A percentile compares a stretch with the other conserved stretches of the same genome.
Evolutionary conservation across 2,113 vertebrate species (phyloP).

Genomic region (Lagopus leucura): DNA sequence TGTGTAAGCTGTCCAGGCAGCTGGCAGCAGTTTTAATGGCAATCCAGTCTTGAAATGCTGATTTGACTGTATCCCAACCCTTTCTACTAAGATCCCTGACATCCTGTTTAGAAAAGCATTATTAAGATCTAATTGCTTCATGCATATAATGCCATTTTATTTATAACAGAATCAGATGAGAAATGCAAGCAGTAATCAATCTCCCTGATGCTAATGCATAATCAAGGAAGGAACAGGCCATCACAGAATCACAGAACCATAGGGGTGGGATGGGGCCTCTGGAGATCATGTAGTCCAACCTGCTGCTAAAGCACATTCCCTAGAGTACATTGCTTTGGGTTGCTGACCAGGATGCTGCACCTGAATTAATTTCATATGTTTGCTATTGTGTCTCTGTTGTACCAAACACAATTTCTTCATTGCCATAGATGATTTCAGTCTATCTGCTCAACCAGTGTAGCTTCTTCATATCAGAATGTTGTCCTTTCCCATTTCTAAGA

Average conservation of each 20-base stretch:
- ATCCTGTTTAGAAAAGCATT: conserved; percentile 62
- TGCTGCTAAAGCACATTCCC: background rate
- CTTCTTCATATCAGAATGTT: background rate
- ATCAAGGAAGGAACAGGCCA: background rate
- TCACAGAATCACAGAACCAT: background rate
- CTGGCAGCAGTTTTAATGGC: background rate
- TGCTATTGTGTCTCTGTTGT: background rate
- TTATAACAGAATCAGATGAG: conserved; percentile 32
- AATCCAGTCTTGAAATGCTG: background rate
- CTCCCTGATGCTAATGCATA: background rate
- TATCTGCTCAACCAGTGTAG: conserved; percentile 38
- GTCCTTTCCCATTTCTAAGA: no score
- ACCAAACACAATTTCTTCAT: conserved; percentile 53
- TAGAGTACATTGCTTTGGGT: background rate
- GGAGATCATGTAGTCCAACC: background rate
- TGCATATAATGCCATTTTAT: conserved; percentile 44
- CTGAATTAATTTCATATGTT: conserved; percentile 42
- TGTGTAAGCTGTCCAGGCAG: background rate
- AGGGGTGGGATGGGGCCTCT: no score
- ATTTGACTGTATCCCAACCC: conserved; percentile 32
- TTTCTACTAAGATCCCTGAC: conserved; percentile 44
- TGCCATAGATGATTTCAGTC: conserved; percentile 25
- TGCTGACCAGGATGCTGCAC: background rate
- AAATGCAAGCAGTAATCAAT: background rate
- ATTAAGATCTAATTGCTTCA: conserved; percentile 55